Evolutionary conservation across 1,140 invertebrate species (phyloP).

Genomic region (Popillia japonica): DNA sequence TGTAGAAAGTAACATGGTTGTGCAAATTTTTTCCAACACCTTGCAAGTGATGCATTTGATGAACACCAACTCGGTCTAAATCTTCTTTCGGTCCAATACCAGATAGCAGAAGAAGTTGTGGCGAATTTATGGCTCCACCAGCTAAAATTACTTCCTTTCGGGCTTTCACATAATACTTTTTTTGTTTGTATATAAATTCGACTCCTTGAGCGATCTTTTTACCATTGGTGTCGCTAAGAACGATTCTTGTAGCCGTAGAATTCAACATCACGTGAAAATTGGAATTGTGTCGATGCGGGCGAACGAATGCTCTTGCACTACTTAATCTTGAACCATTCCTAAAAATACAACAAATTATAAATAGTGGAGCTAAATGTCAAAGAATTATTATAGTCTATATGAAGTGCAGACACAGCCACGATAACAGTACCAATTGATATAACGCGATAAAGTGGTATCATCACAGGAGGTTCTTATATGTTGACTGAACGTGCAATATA

Average conservation of each 20-base stretch:
- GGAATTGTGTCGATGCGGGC: conserved; percentile 65
- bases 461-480: too few species aligned
- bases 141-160: conserved; percentile 68
- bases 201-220: conserved; percentile 56
- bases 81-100: conserved; percentile 67
- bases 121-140: conserved; percentile 67
- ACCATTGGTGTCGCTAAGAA: conserved; percentile 43
- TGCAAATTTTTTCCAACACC: conserved; percentile 81
- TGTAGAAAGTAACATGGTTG: conserved; percentile 72
- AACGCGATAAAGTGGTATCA: too few species aligned
- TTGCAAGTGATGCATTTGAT: conserved; percentile 69
- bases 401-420: too few species aligned
- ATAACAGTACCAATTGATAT: too few species aligned
- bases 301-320: conserved; percentile 70
- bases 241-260: conserved; percentile 67
- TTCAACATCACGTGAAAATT: conserved; percentile 78
- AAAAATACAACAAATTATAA: conserved; percentile 46
- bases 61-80: conserved; percentile 63
- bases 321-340: conserved; percentile 73
- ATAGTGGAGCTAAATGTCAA: too few species aligned
- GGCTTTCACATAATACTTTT: conserved; percentile 54
- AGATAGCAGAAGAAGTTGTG: conserved; percentile 67
- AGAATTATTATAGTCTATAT: too few species aligned
- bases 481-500: too few species aligned
- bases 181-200: conserved; percentile 62